Evolutionary conservation across 1,140 invertebrate genomes (phyloP), one percentile per base, ranked within the genome.

Genomic region (Hylaeus volcanicus): DNA sequence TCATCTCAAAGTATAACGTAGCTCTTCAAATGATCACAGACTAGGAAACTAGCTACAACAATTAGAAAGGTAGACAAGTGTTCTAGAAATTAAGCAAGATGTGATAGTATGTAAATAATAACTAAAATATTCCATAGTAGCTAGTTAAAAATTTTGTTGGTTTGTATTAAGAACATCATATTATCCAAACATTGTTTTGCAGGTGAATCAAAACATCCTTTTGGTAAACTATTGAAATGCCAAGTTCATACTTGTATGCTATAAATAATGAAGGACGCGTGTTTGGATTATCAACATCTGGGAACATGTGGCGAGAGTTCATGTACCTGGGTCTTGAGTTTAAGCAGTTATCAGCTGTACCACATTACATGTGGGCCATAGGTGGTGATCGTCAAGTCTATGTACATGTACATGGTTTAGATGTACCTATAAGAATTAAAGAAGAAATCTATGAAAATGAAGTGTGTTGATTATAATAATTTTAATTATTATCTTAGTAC

Each of bases 381-480:
- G 97, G 98, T 64, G 96, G 97, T 1, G 98, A 98, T 92, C 95
- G 98, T 82, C 97, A 98, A 92, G 96, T 98, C 61, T 98, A 98
- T 92, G 95, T 98, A 3, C 97, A 97, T 92, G 97, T 98, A 37
- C 96, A 97, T 90, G 96, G 96, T 3, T 93, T 97, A 58, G 98
- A 98, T 93, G 96, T 98, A 89, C 97, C 98, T 1, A 98, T 98
- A 79, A 94, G 97, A 81, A 96, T 98, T 0, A 96, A 96, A 91
- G 97, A 98, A 93, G 97, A 98, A 92, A 96, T 97, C 5, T 99
- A 97, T 92, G 98, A 99, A 94, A 98, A 99, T 93, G 97, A 98
- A 94, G 96, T 96, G 93, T 43, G n/a, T 76, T 41, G 63, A 58
- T 26, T 74, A 55, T 48, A 15, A 3, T 73, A 5, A 14, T 61